These are phyloP conservation scores for Euwallacea fornicatus DNA, from an alignment of 1,140 invertebrate species.

Conservation along the genomic window DNA sequence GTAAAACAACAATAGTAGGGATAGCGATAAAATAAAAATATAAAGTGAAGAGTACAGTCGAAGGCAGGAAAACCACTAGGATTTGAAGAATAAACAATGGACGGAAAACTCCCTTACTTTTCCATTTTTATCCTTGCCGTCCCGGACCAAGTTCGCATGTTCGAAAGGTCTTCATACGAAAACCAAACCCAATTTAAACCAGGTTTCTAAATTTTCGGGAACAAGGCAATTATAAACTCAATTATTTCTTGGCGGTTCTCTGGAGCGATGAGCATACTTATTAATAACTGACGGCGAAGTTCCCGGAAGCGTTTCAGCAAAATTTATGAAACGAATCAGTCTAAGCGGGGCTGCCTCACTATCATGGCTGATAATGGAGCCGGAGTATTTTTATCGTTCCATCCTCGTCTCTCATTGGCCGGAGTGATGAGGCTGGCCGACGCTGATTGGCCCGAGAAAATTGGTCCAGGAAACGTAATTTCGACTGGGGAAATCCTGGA, in stretches of 20 bases:
- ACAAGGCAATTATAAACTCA: slow-evolving; percentile 37
- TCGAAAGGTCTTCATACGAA: no score
- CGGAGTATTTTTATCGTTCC: slow-evolving; percentile 51
- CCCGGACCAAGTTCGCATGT: no score
- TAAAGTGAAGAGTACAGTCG: no score
- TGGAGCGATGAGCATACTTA: slow-evolving; percentile 42
- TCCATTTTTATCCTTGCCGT: no score
- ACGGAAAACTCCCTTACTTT: no score
- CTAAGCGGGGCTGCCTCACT: slow-evolving; percentile 50
- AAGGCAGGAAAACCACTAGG: no score
- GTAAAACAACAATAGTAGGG: no score
- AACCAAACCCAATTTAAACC: not conserved
- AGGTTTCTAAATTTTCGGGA: slow-evolving; percentile 16
- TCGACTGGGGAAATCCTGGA: slow-evolving; percentile 10
- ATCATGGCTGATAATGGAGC: slow-evolving; percentile 54
- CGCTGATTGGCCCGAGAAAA: slow-evolving; percentile 47
- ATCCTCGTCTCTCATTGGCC: slow-evolving; percentile 42
- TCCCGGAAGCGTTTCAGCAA: slow-evolving; percentile 41
- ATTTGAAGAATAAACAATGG: no score
- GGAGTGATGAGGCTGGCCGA: slow-evolving; percentile 12
- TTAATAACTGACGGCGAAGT: slow-evolving; percentile 44
- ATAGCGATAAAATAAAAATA: no score
- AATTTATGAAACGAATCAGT: slow-evolving; percentile 52
- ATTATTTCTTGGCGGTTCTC: slow-evolving; percentile 33
- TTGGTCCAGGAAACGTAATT: slow-evolving; percentile 45